Evolutionary conservation across 2,797 vertebrate genomes (phyloP).

Genomic region (Anas georgica): DNA sequence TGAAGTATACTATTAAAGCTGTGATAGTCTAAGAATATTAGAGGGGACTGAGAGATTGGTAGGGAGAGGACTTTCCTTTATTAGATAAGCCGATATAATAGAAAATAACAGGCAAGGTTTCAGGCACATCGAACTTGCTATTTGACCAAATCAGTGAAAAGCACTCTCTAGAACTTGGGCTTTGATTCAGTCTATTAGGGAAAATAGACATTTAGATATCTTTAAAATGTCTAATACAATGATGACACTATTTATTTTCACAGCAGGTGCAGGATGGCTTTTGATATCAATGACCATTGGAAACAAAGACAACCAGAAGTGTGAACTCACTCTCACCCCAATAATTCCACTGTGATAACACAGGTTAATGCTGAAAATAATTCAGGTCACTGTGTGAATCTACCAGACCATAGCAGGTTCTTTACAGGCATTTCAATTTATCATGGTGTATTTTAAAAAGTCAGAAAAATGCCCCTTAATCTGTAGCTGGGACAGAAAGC

Average conservation of each 20-base stretch:
- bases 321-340: conserved; percentile 29
- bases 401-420: background rate
- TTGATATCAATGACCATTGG: conserved; percentile 12
- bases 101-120: background rate
- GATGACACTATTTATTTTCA: conserved; percentile 36
- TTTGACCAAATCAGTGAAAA: background rate
- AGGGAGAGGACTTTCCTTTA: background rate
- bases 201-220: background rate
- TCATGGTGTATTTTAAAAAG: conserved; percentile 11
- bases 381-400: conserved; percentile 31
- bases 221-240: background rate
- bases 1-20: background rate
- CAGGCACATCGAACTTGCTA: background rate
- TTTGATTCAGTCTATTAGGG: background rate
- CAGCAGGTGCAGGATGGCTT: conserved; percentile 24
- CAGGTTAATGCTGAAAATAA: conserved; percentile 56
- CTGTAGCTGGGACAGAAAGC: background rate
- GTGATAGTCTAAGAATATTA: background rate
- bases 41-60: background rate
- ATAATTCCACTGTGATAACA: conserved; percentile 45
- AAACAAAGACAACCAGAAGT: conserved; percentile 41
- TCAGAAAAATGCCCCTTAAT: background rate
- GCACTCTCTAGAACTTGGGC: background rate
- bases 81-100: background rate
- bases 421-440: conserved; percentile 10